phyloP scores from a whole-genome alignment of 2,888 invertebrate species.

The Thelaira solivaga region DNA sequence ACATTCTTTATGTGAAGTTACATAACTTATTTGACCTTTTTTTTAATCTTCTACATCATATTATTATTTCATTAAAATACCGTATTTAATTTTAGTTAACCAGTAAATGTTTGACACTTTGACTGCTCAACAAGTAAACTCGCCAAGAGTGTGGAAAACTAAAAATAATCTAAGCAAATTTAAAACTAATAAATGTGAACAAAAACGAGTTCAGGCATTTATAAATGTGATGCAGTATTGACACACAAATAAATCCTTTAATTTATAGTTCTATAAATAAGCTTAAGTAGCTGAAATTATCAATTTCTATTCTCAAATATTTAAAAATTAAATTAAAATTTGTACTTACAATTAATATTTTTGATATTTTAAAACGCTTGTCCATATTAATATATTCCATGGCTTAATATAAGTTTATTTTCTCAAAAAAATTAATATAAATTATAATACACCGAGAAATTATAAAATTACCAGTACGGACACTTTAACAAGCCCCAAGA shows the following conservation, averaged over 20 bases:
- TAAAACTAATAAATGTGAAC: too few species aligned
- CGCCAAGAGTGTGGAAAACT: not conserved
- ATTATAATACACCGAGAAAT: too few species aligned
- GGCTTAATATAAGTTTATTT: not conserved
- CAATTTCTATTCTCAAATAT: too few species aligned
- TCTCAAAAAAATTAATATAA: too few species aligned
- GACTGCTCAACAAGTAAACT: not conserved
- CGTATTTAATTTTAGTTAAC: not conserved
- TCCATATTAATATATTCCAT: slow-evolving; percentile 69
- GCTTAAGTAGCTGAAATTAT: too few species aligned
- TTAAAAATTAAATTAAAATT: too few species aligned
- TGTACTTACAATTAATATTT: slow-evolving; percentile 71
- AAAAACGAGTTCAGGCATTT: not conserved
- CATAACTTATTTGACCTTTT: too few species aligned
- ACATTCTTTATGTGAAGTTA: too few species aligned
- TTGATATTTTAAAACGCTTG: slow-evolving; percentile 69
- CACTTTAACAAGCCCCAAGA: not conserved
- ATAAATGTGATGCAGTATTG: not conserved
- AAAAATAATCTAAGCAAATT: not conserved
- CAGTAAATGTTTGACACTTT: not conserved
- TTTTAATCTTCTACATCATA: too few species aligned
- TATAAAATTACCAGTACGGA: too few species aligned
- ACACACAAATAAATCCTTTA: not conserved
- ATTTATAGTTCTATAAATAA: too few species aligned
- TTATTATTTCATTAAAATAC: too few species aligned